A percentile compares a stretch with the other conserved stretches of the same genome.
phyloP scores from a whole-genome alignment of 2,797 vertebrate species.

The Pempheris klunzingeri region DNA sequence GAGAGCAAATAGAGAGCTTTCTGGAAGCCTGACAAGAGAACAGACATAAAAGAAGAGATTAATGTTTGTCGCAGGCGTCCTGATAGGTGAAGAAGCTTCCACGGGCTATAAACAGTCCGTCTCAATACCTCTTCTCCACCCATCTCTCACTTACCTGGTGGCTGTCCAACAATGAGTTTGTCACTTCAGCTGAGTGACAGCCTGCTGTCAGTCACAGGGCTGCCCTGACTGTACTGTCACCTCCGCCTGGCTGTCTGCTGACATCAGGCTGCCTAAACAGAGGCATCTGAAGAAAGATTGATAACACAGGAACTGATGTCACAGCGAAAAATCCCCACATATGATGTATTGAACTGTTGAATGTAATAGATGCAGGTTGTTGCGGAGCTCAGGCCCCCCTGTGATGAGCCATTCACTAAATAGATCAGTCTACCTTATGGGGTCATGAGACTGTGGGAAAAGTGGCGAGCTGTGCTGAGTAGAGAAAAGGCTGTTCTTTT shows the following conservation, averaged over 20 bases:
- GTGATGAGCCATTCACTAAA: constrained; percentile 57
- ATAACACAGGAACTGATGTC: constrained; percentile 50
- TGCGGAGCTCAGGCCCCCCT: constrained; percentile 21
- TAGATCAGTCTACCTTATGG: constrained; percentile 44
- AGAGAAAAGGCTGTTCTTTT: constrained; percentile 58
- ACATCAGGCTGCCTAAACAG: constrained; percentile 38
- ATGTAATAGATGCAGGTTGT: constrained; percentile 42
- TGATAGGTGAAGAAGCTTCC: constrained; percentile 23
- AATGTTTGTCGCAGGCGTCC: constrained; percentile 27
- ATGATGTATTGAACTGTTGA: constrained; percentile 46
- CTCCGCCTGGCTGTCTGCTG: constrained; percentile 11
- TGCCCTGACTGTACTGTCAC: constrained; percentile 32
- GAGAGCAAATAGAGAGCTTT: background rate
- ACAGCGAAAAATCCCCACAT: constrained; percentile 33
- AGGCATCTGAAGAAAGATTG: constrained; percentile 39
- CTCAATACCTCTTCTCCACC: constrained; percentile 3
- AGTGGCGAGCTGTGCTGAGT: constrained; percentile 52
- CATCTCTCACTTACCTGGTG: constrained; percentile 28
- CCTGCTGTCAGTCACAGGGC: constrained; percentile 44
- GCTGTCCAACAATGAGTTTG: constrained; percentile 38
- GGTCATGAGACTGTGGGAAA: constrained; percentile 59
- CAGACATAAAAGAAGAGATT: constrained; percentile 4
- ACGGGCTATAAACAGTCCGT: constrained; percentile 20
- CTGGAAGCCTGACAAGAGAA: constrained; percentile 18
- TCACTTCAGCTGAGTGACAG: constrained; percentile 60